Conservation (phyloP, 2,888 invertebrate species). For the Cryptocheilus praepositus region DNA sequence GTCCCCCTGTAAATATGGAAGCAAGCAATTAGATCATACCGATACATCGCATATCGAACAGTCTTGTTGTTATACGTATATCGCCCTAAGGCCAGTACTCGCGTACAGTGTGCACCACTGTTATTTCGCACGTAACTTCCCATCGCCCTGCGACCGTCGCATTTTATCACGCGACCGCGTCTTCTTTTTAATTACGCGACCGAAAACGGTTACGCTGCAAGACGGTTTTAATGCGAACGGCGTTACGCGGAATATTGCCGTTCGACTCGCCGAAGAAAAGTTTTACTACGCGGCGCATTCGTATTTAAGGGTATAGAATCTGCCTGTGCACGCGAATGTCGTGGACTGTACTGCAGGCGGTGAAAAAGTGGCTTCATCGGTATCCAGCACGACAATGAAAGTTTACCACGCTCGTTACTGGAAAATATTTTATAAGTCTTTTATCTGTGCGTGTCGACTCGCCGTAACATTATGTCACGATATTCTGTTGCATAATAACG, state of each 20-base stretch:
- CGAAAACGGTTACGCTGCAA: too few relatives aligned
- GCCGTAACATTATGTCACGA: slow-evolving; percentile 33
- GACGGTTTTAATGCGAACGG: too few relatives aligned
- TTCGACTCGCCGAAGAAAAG: too few relatives aligned
- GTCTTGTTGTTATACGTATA: slow-evolving; percentile 27
- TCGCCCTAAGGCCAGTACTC: slow-evolving; percentile 22
- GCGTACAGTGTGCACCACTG: too few relatives aligned
- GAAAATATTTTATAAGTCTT: slow-evolving; percentile 34
- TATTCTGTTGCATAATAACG: slow-evolving; percentile 37
- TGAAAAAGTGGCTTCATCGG: slow-evolving; percentile 11
- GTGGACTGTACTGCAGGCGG: background rate
- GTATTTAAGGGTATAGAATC: too few relatives aligned
- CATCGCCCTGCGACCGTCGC: too few relatives aligned
- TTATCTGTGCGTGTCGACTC: slow-evolving; percentile 36
- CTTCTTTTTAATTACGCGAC: too few relatives aligned
- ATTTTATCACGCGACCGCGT: too few relatives aligned
- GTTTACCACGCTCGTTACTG: slow-evolving; percentile 23
- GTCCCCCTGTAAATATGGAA: slow-evolving; percentile 25
- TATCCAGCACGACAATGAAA: slow-evolving; percentile 20
- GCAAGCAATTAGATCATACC: slow-evolving; percentile 37
- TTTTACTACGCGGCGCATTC: too few relatives aligned
- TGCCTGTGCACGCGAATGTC: too few relatives aligned
- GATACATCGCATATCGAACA: slow-evolving; percentile 34
- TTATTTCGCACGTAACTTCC: too few relatives aligned
- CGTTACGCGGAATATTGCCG: too few relatives aligned